A percentile compares a stretch with the other conserved stretches of the same genome.
Evolutionary conservation across 2,113 vertebrate genomes (phyloP).

Genomic region (Engraulis encrasicolus): DNA sequence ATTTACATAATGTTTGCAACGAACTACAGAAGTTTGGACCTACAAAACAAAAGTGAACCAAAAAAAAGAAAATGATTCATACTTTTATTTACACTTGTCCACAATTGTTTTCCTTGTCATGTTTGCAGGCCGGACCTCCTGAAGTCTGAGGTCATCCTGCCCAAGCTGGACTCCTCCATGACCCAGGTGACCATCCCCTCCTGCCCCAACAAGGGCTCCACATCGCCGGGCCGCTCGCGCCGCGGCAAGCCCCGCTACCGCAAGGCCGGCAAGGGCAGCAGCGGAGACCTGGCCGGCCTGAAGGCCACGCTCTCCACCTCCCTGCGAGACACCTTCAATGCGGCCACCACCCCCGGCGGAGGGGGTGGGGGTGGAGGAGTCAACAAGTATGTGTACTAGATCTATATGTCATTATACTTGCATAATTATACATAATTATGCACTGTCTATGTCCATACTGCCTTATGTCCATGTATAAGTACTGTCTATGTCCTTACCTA

Average conservation of each 20-base stretch:
- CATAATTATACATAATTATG: no score
- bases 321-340: constrained; percentile 62
- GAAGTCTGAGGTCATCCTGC: constrained; percentile 91
- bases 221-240: constrained; percentile 86
- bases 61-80: no score
- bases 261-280: constrained; percentile 86
- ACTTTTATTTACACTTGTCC: constrained; percentile 34
- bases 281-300: constrained; percentile 84
- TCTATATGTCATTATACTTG: no score
- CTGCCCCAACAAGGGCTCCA: constrained; percentile 86
- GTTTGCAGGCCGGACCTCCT: constrained; percentile 87
- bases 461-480: no score
- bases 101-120: constrained; percentile 14
- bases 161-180: constrained; percentile 89
- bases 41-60: no score
- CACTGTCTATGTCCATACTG: no score
- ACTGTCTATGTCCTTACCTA: no score
- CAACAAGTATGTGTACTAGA: no score
- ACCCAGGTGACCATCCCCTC: constrained; percentile 89
- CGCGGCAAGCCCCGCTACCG: constrained; percentile 88
- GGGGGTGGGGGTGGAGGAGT: no score
- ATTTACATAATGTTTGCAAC: no score
- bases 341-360: constrained; percentile 40
- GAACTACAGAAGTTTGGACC: constrained; percentile 24
- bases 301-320: constrained; percentile 78